Conservation (phyloP, 2,113 vertebrate genomes). For the Poecilia latipinna region DNA sequence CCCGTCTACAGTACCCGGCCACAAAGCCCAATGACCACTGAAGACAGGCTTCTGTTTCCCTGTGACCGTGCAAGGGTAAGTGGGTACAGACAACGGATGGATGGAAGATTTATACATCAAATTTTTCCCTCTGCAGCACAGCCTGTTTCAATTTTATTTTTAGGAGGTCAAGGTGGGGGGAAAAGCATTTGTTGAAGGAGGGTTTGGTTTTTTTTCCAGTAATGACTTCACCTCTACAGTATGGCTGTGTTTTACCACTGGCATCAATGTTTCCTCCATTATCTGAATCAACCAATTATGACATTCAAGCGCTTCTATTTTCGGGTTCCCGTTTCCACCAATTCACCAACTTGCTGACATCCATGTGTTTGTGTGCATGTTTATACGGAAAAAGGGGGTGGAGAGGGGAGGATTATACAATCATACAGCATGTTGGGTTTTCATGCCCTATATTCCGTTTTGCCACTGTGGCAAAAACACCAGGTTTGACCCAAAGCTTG, state of each 20-base stretch:
- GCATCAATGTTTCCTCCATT: slow-evolving; percentile 49
- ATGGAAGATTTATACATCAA: neutral
- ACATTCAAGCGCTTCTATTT: slow-evolving; percentile 50
- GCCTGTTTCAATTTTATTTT: slow-evolving; percentile 56
- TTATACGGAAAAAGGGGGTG: slow-evolving; percentile 42
- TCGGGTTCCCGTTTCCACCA: slow-evolving; percentile 49
- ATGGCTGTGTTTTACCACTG: slow-evolving; percentile 44
- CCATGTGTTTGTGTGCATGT: slow-evolving; percentile 30
- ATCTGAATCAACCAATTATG: slow-evolving; percentile 59
- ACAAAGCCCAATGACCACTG: too few species aligned
- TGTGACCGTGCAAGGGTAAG: too few species aligned
- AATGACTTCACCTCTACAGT: slow-evolving; percentile 62
- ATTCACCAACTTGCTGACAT: slow-evolving; percentile 28
- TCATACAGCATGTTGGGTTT: neutral
- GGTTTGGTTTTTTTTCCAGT: slow-evolving; percentile 49
- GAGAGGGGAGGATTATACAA: slow-evolving; percentile 14
- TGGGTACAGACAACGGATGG: too few species aligned
- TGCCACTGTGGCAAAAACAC: slow-evolving; percentile 28
- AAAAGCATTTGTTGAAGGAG: slow-evolving; percentile 25
- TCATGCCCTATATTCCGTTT: slow-evolving; percentile 16
- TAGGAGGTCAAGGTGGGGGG: slow-evolving; percentile 10
- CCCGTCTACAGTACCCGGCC: too few species aligned
- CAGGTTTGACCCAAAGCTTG: slow-evolving; percentile 29
- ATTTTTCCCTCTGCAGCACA: slow-evolving; percentile 14
- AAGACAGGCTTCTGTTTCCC: too few species aligned